Evolutionary conservation across 2,888 invertebrate genomes (phyloP).

Genomic region (Leptopilina drosophilae): DNA sequence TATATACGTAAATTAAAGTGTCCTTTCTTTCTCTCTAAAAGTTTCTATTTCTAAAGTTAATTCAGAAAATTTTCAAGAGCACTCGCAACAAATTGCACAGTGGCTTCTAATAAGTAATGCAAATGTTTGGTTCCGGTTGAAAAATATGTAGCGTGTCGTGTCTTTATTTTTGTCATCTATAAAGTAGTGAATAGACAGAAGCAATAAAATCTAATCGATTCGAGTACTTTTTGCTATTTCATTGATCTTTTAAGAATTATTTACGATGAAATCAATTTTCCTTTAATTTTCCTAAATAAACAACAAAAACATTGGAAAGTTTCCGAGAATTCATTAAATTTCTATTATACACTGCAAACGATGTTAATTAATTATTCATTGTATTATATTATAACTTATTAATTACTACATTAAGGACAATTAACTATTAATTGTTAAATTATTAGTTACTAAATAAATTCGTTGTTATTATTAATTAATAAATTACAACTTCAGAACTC

Average conservation of each 20-base stretch:
- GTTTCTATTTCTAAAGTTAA: conserved; percentile 3
- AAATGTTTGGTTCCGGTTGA: conserved; percentile 47
- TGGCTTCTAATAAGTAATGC: conserved; percentile 48
- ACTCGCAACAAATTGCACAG: not conserved
- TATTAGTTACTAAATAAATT: no score
- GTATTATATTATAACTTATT: no score
- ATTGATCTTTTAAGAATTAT: conserved; percentile 5
- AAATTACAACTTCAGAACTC: no score
- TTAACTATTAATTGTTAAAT: no score
- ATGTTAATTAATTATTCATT: no score
- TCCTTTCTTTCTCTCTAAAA: not conserved
- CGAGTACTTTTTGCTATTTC: not conserved
- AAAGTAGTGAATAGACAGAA: conserved; percentile 35
- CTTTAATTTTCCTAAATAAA: no score
- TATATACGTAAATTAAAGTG: conserved; percentile 7
- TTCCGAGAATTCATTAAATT: no score
- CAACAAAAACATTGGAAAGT: no score
- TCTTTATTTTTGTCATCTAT: conserved; percentile 36
- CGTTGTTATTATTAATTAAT: no score
- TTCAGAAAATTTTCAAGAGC: not conserved
- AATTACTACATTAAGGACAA: no score
- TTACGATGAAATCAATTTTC: not conserved
- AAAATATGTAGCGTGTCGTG: conserved; percentile 53
- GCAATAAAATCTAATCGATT: conserved; percentile 12
- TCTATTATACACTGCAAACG: no score